Evolutionary conservation across 1,140 invertebrate species (phyloP).

Genomic region (Catajapyx aquilonaris): DNA sequence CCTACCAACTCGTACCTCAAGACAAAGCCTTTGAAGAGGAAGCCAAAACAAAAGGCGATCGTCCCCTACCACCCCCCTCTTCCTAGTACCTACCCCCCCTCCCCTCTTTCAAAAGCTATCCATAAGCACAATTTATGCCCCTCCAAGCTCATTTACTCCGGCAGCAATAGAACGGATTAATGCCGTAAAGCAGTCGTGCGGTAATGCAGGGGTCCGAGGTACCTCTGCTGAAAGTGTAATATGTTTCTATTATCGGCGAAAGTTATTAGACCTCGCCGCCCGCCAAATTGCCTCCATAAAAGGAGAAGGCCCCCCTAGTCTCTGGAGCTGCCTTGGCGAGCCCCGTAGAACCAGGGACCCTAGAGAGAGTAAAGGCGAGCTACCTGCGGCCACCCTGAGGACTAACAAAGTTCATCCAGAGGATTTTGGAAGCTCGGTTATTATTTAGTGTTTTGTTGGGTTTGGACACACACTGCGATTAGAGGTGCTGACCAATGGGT

Average conservation of each 20-base stretch:
- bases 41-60: background rate
- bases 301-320: too few relatives aligned
- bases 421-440: too few relatives aligned
- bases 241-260: background rate
- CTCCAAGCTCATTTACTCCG: background rate
- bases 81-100: background rate
- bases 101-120: background rate
- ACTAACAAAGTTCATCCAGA: too few relatives aligned
- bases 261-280: background rate
- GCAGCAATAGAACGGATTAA: background rate
- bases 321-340: too few relatives aligned
- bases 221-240: background rate
- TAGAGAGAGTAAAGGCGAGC: too few relatives aligned
- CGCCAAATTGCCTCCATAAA: slow-evolving; percentile 1
- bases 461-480: too few relatives aligned
- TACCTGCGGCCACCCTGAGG: too few relatives aligned
- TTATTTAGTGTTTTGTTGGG: too few relatives aligned
- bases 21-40: background rate
- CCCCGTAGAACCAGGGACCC: too few relatives aligned
- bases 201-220: background rate
- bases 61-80: background rate
- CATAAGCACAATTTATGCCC: background rate
- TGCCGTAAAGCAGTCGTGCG: background rate
- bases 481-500: too few relatives aligned
- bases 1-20: too few relatives aligned